Evolutionary conservation across 2,797 vertebrate genomes (phyloP), one percentile per base, ranked within the genome.

Genomic region (Gobio occitaniae): DNA sequence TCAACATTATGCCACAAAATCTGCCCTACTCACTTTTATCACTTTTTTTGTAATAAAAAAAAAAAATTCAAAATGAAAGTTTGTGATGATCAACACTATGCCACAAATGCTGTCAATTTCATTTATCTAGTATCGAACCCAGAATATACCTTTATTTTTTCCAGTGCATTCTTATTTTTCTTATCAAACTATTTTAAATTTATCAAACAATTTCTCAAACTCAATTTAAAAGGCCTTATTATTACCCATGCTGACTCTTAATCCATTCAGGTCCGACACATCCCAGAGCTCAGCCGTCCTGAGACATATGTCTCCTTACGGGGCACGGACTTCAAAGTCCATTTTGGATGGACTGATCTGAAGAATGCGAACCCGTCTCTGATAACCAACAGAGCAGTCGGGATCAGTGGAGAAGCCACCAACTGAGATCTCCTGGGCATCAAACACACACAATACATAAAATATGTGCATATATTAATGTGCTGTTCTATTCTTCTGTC

Each of bases 371-470:
- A 69, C 63, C 16, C 76, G 75, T 87, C 84, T 84, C 44, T 54
- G 86, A 84, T 71, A 92, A 92, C 80, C 89, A 75, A 89, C 86
- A 80, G 70, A 78, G 78, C 85, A 76, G 80, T 50, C 56, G 48
- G 86, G 76, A 84, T 86, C 84, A 70, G 70, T 81, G 72, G 78
- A 90, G 76, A 88, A 76, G 86, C 78, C 88, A 87, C 89, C 89
- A 88, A 91, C 90, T 85, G 85, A 90, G 71, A 84, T 88, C 90
- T 89, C 89, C 61, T 59, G 82, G 84, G 85, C 86, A 75, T 41
- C 83, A 72, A 84, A 69, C 47, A 66, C 70, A 70, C 79, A 87
- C 85, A 86, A 80, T 82, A 78, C 52, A 86, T 78, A 78, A 81
- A 78, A 81, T 80, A 83, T 82, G 79, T 81, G 88, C 44, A 59